A percentile compares a stretch with the other conserved stretches of the same genome.
phyloP scores from a whole-genome alignment of 2,797 vertebrate genomes.

The Tinamus major region DNA sequence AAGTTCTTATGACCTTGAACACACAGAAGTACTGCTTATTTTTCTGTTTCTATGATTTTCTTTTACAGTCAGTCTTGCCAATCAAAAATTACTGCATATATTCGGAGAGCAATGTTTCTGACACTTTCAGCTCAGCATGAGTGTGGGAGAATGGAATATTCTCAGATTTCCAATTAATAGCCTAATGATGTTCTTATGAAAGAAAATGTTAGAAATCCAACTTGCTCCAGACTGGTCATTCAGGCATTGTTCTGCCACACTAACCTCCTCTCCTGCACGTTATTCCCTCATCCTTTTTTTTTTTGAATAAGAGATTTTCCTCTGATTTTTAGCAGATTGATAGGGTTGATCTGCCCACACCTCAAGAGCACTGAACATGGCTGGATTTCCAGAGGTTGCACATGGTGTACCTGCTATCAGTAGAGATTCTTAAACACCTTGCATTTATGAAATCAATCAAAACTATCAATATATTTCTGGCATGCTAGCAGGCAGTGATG shows the following conservation, averaged over 20 bases:
- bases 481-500: not conserved
- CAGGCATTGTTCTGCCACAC: constrained; percentile 1
- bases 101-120: constrained; percentile 15
- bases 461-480: not conserved
- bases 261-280: not conserved
- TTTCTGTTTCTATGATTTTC: not conserved
- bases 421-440: not conserved
- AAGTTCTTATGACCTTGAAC: not conserved
- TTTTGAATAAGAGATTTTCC: not conserved
- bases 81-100: not conserved
- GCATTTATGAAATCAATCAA: not conserved
- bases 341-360: not conserved
- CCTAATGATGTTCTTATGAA: constrained; percentile 51
- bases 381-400: not conserved
- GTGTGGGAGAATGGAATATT: constrained; percentile 16
- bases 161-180: constrained; percentile 27
- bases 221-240: constrained; percentile 24
- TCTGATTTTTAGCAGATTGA: not conserved
- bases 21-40: not conserved
- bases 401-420: not conserved
- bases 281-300: accelerated
- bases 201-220: constrained; percentile 14
- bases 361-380: not conserved
- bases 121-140: not conserved
- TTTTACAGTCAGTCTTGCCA: not conserved